Base-by-base conservation (phyloP, 1,140 invertebrate species). In the Drosophila ohnishii region DNA sequence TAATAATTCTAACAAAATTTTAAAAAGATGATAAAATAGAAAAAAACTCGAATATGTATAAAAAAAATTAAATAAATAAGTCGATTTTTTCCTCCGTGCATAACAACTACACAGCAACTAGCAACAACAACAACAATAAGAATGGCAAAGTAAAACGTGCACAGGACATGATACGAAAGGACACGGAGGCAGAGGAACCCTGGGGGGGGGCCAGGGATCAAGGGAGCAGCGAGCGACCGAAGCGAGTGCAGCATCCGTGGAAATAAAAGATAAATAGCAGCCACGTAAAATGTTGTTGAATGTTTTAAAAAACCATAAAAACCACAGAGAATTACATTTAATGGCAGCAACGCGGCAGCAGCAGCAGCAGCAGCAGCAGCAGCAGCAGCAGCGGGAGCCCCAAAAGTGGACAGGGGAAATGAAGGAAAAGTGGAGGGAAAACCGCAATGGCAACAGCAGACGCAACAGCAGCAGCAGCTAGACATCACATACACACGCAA, bases 231-330 rank as follows among this genome's bases (percentile, higher is more conserved):
- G 25, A 7, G n/a, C 4, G 25, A 7, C 13, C 4, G 10, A n/a
- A 42, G 13, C n/a, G 53, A 34, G 42, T 39, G 66, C 53, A 71
- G 40, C 35, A 61, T 59, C 61, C 58, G 44, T 61, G 75, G 57
- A 85, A 84, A 85, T 80, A 88, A 88, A 88, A 88, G 84, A 88
- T 88, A 88, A 88, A 88, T 89, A 84, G 85, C 85, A 88, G 80
- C 80, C 84, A 88, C 84, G 84, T 88, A 88, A 88, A 88, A 88
- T 89, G 84, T 65, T 88, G 84, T 88, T 88, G 84, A 88, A 88
- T 88, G 84, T 88, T 88, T 88, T 88, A 88, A 88, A 88, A 88
- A 88, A 88, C 85, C 84, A 88, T 88, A 88, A 88, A 88, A 88
- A 88, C 84, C 84, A 72, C 85, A 84, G 84, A 88, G 85, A 88